Base-by-base conservation (phyloP, 1,140 invertebrate species). In the Copidosoma floridanum region DNA sequence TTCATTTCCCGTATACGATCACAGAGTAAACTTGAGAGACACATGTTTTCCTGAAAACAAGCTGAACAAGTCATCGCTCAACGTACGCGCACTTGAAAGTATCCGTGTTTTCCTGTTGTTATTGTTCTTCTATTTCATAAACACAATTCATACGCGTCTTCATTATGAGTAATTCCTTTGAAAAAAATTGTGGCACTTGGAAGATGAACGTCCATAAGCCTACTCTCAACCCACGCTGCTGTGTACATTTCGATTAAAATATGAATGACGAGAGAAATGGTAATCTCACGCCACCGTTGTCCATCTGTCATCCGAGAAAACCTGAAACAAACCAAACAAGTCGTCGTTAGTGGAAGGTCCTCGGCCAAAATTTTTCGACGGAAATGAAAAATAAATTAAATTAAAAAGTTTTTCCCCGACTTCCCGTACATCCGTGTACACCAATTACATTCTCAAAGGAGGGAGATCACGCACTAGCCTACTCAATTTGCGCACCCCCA, bases 361-460 rank as follows among this genome's bases (percentile, higher is more conserved):
- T n/a, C n/a, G 12, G 20, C 14, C 29, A 20, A 20, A 46, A 20
- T 14, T 43, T 46, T 54, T n/a, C 3, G 20, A n/a, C n/a, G 0
- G 29, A 50, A 55, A 55, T 55, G 37, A 61, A 50, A 61, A 61
- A 55, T 61, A 61, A 61, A 61, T 61, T 41, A 37, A 48, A 61
- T 50, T 61, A 48, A 54, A 61, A 61, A 50, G 44, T 55, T 27
- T 35, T 14, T 1, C 16, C 35, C 29, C 10, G 21, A n/a, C n/a
- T n/a, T n/a, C n/a, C n/a, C n/a, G n/a, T n/a, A n/a, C n/a, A n/a
- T n/a, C n/a, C n/a, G n/a, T n/a, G n/a, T n/a, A n/a, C n/a, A n/a
- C n/a, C n/a, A n/a, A n/a, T n/a, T n/a, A n/a, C n/a, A n/a, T n/a
- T n/a, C n/a, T n/a, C n/a, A n/a, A n/a, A n/a, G n/a, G n/a, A n/a